Percentiles rank a stretch among this genome's conserved stretches.
Conservation (phyloP, 1,140 invertebrate species). For the Musca domestica region DNA sequence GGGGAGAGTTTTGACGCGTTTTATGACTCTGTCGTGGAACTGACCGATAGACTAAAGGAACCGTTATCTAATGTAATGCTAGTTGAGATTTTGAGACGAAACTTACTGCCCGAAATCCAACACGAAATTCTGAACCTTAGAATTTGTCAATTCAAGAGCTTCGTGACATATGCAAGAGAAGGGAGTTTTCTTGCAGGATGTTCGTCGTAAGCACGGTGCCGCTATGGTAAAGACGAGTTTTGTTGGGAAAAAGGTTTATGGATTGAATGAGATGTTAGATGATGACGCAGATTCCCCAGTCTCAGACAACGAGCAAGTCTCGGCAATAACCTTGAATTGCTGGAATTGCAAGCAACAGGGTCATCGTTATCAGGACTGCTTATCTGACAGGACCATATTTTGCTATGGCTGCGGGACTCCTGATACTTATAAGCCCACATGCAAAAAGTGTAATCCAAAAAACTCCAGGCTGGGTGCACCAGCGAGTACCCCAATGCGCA, state of each 20-base stretch:
- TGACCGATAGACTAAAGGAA: not conserved
- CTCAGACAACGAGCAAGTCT: not conserved
- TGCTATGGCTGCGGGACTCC: conserved; percentile 13
- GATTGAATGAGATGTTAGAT: conserved; percentile 1
- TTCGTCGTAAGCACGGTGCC: not conserved
- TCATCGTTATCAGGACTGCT: too few species aligned
- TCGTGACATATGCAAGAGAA: too few species aligned
- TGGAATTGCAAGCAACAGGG: conserved; percentile 1
- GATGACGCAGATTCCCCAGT: not conserved
- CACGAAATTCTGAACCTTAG: not conserved
- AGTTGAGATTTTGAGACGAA: not conserved
- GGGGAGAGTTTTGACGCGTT: conserved; percentile 5
- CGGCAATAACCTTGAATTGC: too few species aligned
- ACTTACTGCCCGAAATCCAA: conserved; percentile 13
- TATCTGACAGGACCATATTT: not conserved
- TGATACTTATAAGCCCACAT: conserved; percentile 1
- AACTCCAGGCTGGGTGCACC: not conserved
- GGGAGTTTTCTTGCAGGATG: too few species aligned
- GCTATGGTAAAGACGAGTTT: too few species aligned
- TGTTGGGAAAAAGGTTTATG: too few species aligned
- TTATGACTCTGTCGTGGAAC: not conserved
- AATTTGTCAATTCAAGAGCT: not conserved
- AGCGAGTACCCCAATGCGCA: not conserved
- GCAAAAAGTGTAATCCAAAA: not conserved
- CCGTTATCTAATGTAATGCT: not conserved